Evolutionary conservation across 2,113 vertebrate genomes (phyloP).

Genomic region (Paralichthys olivaceus): DNA sequence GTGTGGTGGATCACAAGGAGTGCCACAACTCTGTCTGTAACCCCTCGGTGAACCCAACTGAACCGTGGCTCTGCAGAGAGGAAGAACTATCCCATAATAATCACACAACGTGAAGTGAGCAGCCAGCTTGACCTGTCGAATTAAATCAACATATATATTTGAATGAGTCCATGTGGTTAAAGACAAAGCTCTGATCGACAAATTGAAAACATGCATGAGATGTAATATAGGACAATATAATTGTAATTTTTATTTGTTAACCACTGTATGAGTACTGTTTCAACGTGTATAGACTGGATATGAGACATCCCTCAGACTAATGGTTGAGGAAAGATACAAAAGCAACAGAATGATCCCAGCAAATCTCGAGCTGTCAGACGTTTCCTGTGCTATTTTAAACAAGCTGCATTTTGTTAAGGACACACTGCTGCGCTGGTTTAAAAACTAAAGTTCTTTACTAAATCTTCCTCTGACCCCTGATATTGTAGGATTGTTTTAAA

Average conservation of each 20-base stretch:
- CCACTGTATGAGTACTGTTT: background rate
- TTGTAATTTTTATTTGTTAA: background rate
- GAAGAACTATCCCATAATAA: conserved; percentile 24
- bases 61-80: conserved; percentile 21
- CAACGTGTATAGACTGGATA: background rate
- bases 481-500: background rate
- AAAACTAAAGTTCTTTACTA: background rate
- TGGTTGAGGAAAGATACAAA: conserved; percentile 27
- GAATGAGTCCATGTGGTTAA: conserved; percentile 1
- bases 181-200: background rate
- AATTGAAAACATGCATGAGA: background rate
- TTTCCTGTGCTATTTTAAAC: conserved; percentile 51
- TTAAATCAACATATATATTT: conserved; percentile 13
- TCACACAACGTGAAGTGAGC: conserved; percentile 38
- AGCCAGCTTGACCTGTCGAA: conserved; percentile 23
- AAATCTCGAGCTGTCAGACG: conserved; percentile 50
- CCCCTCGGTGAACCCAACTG: conserved; percentile 46
- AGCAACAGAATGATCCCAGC: conserved; percentile 17
- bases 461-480: background rate
- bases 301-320: background rate
- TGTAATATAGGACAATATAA: background rate
- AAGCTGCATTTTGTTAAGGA: conserved; percentile 32
- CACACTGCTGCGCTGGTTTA: background rate
- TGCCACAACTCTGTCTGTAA: conserved; percentile 41
- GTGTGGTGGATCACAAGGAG: conserved; percentile 48